Evolutionary conservation across 2,888 invertebrate species (phyloP).

Genomic region (Ennomos quercinarius): DNA sequence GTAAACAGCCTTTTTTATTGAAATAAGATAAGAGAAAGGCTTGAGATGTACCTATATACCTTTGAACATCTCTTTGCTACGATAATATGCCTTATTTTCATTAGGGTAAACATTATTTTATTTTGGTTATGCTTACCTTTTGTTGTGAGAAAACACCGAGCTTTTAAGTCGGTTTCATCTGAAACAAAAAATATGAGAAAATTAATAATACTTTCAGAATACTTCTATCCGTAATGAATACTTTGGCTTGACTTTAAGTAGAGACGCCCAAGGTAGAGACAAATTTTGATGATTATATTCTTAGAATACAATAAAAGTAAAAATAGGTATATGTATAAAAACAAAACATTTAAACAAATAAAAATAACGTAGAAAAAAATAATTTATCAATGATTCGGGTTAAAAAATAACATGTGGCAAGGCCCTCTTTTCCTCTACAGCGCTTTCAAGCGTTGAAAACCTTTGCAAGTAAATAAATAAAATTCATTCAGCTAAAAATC

Average conservation of each 20-base stretch:
- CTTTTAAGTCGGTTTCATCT: constrained; percentile 50
- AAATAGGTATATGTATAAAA: constrained; percentile 2
- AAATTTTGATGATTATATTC: no score
- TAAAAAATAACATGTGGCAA: no score
- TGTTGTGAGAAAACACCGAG: constrained; percentile 28
- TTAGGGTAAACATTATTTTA: constrained; percentile 14
- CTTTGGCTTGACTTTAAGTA: no score
- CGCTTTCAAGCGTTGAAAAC: no score
- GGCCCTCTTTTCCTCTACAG: no score
- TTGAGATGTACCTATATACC: no score
- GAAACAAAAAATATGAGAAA: constrained; percentile 42
- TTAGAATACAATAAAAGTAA: no score
- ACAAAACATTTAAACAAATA: not conserved
- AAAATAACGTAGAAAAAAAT: no score
- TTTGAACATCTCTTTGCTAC: constrained; percentile 14
- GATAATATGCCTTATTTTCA: constrained; percentile 18
- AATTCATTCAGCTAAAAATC: constrained; percentile 35
- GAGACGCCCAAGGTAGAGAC: not conserved
- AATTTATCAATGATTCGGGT: no score
- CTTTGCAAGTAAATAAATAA: constrained; percentile 6
- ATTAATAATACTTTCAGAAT: constrained; percentile 1
- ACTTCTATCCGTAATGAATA: not conserved
- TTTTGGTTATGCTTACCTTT: constrained; percentile 45
- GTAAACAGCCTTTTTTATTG: no score
- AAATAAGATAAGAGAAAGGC: no score